phyloP scores from a whole-genome alignment of 30 jellyfish, hydroid and myxozoan genomes.

The Nemopilema nomurai region DNA sequence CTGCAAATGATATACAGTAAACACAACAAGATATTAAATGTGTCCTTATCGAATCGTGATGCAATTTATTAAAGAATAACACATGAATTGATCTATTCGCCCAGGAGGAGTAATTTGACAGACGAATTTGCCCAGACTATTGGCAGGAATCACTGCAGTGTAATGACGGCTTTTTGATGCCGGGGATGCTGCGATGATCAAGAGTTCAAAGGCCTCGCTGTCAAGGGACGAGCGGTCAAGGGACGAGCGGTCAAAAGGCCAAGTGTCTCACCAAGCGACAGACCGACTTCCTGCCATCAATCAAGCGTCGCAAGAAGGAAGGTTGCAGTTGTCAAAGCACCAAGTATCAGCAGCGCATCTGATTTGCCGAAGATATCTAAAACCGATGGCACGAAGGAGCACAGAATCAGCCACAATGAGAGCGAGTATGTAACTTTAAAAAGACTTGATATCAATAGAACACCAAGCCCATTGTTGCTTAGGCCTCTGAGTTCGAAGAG shows the following conservation, averaged over 20 bases:
- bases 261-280: neutral
- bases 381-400: neutral
- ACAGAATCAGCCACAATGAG: neutral
- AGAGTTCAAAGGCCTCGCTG: neutral
- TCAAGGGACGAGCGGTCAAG: neutral
- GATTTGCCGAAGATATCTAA: neutral
- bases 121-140: neutral
- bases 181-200: neutral
- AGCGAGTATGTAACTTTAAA: neutral
- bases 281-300: neutral
- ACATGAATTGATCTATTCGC: neutral
- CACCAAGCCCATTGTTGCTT: neutral
- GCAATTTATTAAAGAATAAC: neutral
- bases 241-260: neutral
- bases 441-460: neutral
- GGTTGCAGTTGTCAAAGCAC: neutral
- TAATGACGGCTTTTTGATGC: neutral
- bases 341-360: neutral
- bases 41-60: neutral
- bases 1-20: neutral
- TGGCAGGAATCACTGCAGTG: neutral
- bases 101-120: neutral
- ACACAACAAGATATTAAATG: neutral
- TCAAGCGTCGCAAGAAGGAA: conserved; percentile 6
- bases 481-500: neutral